phyloP scores from a whole-genome alignment of 2,888 invertebrate genomes.

The Andrena chrysosceles region DNA sequence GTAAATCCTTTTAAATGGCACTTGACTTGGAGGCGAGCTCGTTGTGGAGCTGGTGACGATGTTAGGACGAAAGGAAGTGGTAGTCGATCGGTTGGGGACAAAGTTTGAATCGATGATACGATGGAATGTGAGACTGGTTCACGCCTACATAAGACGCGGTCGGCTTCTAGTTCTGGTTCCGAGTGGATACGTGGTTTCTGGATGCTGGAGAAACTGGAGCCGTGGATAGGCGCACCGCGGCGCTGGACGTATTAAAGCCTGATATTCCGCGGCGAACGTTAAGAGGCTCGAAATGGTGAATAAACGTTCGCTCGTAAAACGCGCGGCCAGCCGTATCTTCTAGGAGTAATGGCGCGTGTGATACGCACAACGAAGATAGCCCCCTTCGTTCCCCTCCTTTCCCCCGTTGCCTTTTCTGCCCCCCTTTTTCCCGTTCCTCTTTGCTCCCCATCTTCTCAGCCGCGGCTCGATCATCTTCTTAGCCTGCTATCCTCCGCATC shows the following conservation, averaged over 20 bases:
- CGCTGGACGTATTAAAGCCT: constrained; percentile 70
- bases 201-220: neutral
- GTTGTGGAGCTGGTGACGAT: too few species aligned
- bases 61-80: too few species aligned
- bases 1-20: too few species aligned
- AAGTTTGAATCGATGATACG: too few species aligned
- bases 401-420: neutral
- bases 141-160: neutral
- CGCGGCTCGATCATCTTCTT: neutral
- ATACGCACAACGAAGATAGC: constrained; percentile 63
- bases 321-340: constrained; percentile 75
- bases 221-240: neutral
- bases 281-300: constrained; percentile 80
- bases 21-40: too few species aligned
- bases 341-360: constrained; percentile 75
- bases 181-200: neutral
- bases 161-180: neutral
- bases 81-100: too few species aligned
- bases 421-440: constrained; percentile 16
- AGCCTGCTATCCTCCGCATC: neutral
- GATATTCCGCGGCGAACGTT: constrained; percentile 73
- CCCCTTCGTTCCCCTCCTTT: constrained; percentile 8
- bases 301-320: constrained; percentile 81
- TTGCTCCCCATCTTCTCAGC: neutral
- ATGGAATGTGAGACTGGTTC: neutral